Evolutionary conservation across 2,113 vertebrate species (phyloP).

Genomic region (Cynopterus brachyotis): DNA sequence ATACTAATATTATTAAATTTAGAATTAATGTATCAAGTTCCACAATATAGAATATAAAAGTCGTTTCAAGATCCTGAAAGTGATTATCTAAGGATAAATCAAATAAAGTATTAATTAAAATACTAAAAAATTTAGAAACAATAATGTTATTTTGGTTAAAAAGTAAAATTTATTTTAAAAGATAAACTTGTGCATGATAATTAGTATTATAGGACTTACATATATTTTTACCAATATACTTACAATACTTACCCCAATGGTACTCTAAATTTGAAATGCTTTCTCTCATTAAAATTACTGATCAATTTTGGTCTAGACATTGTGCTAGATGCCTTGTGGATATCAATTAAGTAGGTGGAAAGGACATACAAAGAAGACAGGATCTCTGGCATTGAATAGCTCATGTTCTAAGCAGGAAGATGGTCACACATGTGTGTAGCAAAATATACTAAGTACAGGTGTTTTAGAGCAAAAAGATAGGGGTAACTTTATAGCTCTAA

Average conservation of each 20-base stretch:
- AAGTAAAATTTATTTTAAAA: background rate
- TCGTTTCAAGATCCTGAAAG: background rate
- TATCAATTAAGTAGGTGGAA: background rate
- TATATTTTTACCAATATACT: background rate
- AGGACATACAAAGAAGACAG: background rate
- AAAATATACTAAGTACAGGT: background rate
- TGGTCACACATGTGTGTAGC: fast-evolving
- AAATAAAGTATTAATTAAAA: constrained; percentile 10
- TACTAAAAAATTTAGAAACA: background rate
- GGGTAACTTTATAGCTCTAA: background rate
- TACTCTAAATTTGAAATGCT: background rate
- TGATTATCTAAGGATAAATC: background rate
- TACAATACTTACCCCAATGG: background rate
- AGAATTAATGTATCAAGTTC: background rate
- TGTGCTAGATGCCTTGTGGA: background rate
- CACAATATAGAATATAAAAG: background rate
- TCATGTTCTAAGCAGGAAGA: background rate
- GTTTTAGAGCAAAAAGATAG: background rate
- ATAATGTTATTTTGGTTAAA: background rate
- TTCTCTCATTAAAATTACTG: background rate
- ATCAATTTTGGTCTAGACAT: background rate
- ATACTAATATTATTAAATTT: background rate
- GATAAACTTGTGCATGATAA: background rate
- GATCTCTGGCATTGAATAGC: background rate
- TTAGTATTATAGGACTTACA: background rate